A percentile compares a stretch with the other conserved stretches of the same genome.
These are phyloP conservation scores for Pentamera pediparva DNA, from an alignment of 53 echinoderm and acorn worm species.

Conservation along the genomic window DNA sequence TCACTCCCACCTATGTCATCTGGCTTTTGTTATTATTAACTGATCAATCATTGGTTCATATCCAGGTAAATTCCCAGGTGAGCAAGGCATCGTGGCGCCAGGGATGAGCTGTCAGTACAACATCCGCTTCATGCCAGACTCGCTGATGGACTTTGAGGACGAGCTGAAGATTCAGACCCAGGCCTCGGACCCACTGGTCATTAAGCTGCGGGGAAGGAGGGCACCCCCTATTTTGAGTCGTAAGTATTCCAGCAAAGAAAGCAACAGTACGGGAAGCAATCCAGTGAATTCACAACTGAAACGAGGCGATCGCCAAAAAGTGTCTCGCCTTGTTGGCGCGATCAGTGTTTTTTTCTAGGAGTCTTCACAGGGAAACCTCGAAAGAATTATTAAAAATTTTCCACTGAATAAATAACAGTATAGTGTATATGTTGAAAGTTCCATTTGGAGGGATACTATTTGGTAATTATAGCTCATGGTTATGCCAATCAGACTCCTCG, in stretches of 20 bases:
- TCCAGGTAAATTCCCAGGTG: slow-evolving; percentile 93
- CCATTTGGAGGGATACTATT: too few relatives aligned
- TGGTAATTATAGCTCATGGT: too few relatives aligned
- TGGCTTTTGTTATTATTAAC: too few relatives aligned
- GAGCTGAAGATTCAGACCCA: slow-evolving; percentile 72
- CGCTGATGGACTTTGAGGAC: slow-evolving; percentile 95
- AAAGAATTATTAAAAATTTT: too few relatives aligned
- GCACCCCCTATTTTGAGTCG: slow-evolving; percentile 70
- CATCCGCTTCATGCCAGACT: slow-evolving; percentile 94
- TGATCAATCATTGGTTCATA: not conserved
- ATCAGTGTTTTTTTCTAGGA: too few relatives aligned
- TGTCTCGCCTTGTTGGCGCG: too few relatives aligned
- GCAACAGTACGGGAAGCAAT: not conserved
- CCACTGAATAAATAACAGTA: too few relatives aligned
- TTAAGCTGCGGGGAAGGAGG: slow-evolving; percentile 72
- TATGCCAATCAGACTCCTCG: too few relatives aligned
- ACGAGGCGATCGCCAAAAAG: not conserved
- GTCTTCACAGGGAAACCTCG: too few relatives aligned
- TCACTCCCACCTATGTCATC: too few relatives aligned
- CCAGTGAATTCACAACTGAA: not conserved
- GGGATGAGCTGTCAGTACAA: slow-evolving; percentile 99
- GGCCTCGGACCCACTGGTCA: slow-evolving; percentile 64
- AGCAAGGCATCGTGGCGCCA: slow-evolving; percentile 95
- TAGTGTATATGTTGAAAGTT: too few relatives aligned
- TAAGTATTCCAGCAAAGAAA: slow-evolving; percentile 39